Base-by-base conservation (phyloP, 2,113 vertebrate genomes). In the Tympanuchus pallidicinctus region DNA sequence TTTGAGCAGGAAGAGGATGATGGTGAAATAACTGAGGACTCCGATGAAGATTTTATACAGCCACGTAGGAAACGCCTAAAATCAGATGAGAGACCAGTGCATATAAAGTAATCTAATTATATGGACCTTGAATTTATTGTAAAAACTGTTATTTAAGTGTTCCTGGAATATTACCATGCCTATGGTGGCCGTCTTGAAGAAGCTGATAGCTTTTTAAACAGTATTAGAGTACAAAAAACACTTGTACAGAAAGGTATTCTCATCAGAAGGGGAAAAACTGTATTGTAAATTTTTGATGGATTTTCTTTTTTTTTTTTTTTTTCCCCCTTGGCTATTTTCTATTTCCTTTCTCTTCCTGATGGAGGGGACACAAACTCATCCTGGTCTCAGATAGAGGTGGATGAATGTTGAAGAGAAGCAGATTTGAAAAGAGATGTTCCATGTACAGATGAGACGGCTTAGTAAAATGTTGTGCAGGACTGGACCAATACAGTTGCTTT, bases 11-110 rank as follows among this genome's bases (percentile, higher is more conserved):
- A 98, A 94, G 98, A 98, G 74, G 98, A 98, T 82, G 98, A 98
- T 95, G 98, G 98, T 38, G 98, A 99, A 79, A 97, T 98, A 89
- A 98, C 98, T 16, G 99, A 99, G 70, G 99, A 99, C 97, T 99
- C 99, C 21, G 99, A 99, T 76, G 99, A 99, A 52, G 99, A 99
- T 94, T 98, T 99, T 97, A 95, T 99, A 97, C 99, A 99, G 64
- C 99, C 99, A 13, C 98, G 98, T 95, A 98, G 99, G 95, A 99
- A 99, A 95, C 98, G 99, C 56, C 99, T 99, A 99, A 99, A 99
- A 98, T 97, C 98, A 30, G 99, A 99, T 17, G 99, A 99, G 74
- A 99, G 98, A 96, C 94, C 98, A 50, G 80, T 99, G 91, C 99
- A 99, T 98, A 99, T 99, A 98, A 99, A 99, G 97, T 99, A 97